phyloP scores from a whole-genome alignment of 2,797 vertebrate genomes.

The Mormyrops attenuatus region DNA sequence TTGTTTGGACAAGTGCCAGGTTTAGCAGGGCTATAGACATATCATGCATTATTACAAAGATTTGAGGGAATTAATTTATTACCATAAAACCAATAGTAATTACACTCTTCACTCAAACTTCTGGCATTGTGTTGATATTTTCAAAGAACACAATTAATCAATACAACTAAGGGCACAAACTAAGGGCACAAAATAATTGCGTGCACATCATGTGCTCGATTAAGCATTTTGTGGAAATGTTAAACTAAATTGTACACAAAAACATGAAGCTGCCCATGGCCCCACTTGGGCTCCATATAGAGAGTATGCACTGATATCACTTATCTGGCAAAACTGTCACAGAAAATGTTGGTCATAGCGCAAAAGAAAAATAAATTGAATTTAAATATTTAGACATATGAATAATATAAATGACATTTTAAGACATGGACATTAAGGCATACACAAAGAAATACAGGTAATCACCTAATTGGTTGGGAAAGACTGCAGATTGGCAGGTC shows the following conservation, averaged over 20 bases:
- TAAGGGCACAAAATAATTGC: background rate
- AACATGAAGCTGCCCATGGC: background rate
- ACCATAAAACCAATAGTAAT: background rate
- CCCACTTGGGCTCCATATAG: background rate
- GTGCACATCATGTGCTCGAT: background rate
- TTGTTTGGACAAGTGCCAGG: background rate
- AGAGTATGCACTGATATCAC: background rate
- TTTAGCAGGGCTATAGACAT: background rate
- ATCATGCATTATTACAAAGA: background rate
- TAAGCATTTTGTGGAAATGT: background rate
- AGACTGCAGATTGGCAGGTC: background rate
- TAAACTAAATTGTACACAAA: background rate
- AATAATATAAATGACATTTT: no score
- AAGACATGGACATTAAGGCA: background rate
- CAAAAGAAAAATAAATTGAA: background rate
- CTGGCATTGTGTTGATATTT: background rate
- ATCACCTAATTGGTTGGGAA: background rate
- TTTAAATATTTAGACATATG: background rate
- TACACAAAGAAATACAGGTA: background rate
- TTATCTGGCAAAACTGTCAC: background rate
- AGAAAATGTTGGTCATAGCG: background rate
- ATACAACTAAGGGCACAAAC: background rate
- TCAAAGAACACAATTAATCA: background rate
- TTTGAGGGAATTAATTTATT: background rate
- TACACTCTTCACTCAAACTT: background rate